These are phyloP conservation scores for Mylabris sibirica DNA, from an alignment of 2,888 invertebrate species.

Conservation along the genomic window DNA sequence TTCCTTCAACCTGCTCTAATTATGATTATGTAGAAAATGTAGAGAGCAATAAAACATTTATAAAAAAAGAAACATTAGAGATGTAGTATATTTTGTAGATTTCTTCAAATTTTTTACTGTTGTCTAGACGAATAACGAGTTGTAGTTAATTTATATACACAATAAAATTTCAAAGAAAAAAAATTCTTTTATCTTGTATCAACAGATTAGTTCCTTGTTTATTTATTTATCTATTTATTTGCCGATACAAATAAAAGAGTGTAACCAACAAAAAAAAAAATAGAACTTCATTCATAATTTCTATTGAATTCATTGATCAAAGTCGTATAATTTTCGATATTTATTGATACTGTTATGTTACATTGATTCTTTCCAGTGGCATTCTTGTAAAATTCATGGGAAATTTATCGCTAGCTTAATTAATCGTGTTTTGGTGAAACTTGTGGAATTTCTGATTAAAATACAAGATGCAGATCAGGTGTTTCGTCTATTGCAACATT, in stretches of 20 bases:
- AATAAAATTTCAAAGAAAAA: background rate
- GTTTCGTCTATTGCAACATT: background rate
- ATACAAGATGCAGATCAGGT: background rate
- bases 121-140: conserved; percentile 5
- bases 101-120: conserved; percentile 1
- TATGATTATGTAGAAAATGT: background rate
- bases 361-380: background rate
- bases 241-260: background rate
- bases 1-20: background rate
- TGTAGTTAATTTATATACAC: background rate
- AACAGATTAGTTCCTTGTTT: background rate
- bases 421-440: background rate
- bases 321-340: background rate
- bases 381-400: background rate
- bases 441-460: background rate
- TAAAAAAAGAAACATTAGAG: background rate
- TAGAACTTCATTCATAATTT: background rate
- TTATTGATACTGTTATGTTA: background rate
- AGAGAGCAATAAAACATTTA: background rate
- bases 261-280: background rate
- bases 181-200: background rate
- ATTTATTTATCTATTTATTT: background rate
- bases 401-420: background rate
- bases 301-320: background rate
- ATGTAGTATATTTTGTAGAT: background rate